Base-by-base conservation (phyloP, 64 coral and sea anemone genomes). In the Pachyseris speciosa region DNA sequence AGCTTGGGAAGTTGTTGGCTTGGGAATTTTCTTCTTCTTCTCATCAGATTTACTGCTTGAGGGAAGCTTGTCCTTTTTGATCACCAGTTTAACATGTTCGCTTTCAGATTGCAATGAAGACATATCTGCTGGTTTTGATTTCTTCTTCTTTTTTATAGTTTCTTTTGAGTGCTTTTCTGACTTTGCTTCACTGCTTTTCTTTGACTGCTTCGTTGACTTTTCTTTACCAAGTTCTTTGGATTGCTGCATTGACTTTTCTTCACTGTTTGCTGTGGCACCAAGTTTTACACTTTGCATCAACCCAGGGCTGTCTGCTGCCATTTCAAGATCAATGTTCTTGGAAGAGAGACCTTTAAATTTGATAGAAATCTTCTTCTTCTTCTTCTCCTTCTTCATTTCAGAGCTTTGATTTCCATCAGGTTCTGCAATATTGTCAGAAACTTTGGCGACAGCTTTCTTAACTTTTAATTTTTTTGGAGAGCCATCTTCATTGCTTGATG, bases 81-180 rank as follows among this genome's bases (percentile, higher is more conserved):
- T 92, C 65, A 92, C 79, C 6, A 92, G 42, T 41, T 84, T 92
- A 29, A 92, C 89, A 64, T 65, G 89, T 72, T 92, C 89, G 33
- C 83, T 13, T 30, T 92, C 80, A 74, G 77, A 61, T 22, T 73
- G 61, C 4, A 69, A 75, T 19, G 48, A 32, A 1, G 40, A 30
- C 7, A 19, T 64, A 64, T 22, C 20, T 10, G 48, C 30, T 25
- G 28, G 24, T 15, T 84, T 91, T 53, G 50, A 36, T 52, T 64
- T 49, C 63, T 80, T 81, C 58, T 80, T 90, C 89, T 92, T 92
- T 65, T 84, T 84, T 0, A 37, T 52, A 33, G 3, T 43, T 11
- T 61, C 80, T 10, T 52, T 38, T 20, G 57, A 20, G n/a, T 15
- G 29, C 25, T 73, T 85, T 85, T 63, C 34, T 15, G 33, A 3